Percentiles rank a stretch among this genome's conserved stretches.
Evolutionary conservation across 2,888 invertebrate species (phyloP).

Genomic region (Plagiodera versicolora): DNA sequence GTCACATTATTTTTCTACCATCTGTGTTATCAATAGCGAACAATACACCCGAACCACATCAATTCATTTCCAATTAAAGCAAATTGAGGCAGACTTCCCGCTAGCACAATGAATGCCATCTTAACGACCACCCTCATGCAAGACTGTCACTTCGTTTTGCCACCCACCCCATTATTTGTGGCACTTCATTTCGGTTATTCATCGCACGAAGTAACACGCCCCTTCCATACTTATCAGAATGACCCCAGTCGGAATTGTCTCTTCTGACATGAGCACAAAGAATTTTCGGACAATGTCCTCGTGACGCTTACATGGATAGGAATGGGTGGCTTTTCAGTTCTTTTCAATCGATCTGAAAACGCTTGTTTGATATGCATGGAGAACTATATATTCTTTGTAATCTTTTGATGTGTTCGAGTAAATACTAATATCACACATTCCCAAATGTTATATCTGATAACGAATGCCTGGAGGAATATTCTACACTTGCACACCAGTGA

Average conservation of each 20-base stretch:
- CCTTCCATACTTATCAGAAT: slow-evolving; percentile 24
- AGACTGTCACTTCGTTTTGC: slow-evolving; percentile 21
- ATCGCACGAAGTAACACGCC: slow-evolving; percentile 17
- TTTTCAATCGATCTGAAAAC: background rate
- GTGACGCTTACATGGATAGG: background rate
- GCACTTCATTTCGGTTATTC: slow-evolving; percentile 32
- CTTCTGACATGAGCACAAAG: slow-evolving; percentile 39
- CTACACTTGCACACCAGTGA: no score
- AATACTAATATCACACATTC: no score
- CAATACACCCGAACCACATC: slow-evolving; percentile 9
- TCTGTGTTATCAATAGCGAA: background rate
- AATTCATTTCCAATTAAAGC: slow-evolving; percentile 26
- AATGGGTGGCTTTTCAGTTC: background rate
- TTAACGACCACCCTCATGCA: slow-evolving; percentile 17
- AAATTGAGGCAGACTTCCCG: slow-evolving; percentile 23
- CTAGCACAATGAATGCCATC: slow-evolving; percentile 26
- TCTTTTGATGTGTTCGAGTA: no score
- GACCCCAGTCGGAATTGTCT: slow-evolving; percentile 30
- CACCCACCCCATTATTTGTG: slow-evolving; percentile 31
- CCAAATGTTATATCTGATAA: no score
- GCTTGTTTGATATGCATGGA: no score
- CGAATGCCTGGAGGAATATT: no score
- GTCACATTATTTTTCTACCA: background rate
- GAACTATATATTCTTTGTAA: no score
- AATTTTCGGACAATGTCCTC: slow-evolving; percentile 32